phyloP scores from a whole-genome alignment of 2,888 invertebrate genomes.

The Mayetiola destructor region DNA sequence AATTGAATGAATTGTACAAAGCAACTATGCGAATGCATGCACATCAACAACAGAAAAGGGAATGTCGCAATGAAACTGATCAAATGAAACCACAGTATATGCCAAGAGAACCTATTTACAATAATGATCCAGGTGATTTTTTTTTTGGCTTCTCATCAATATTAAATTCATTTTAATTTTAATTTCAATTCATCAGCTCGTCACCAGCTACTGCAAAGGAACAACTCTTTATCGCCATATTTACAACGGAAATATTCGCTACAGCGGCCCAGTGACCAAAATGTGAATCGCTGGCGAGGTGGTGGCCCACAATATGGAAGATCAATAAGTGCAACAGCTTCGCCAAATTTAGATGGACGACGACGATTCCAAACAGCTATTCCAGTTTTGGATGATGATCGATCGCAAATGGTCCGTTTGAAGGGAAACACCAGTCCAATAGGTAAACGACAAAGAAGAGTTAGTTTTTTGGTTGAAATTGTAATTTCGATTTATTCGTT shows the following conservation, averaged over 20 bases:
- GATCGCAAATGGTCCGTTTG: constrained; percentile 24
- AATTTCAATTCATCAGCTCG: background rate
- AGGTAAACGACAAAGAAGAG: constrained; percentile 24
- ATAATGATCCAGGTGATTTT: constrained; percentile 7
- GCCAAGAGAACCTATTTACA: background rate
- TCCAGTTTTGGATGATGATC: constrained; percentile 22
- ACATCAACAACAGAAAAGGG: background rate
- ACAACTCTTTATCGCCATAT: constrained; percentile 33
- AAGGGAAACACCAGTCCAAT: constrained; percentile 65
- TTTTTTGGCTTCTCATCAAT: background rate
- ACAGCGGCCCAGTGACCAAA: background rate
- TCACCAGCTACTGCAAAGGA: constrained; percentile 21
- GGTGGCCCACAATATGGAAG: constrained; percentile 20
- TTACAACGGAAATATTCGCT: constrained; percentile 29
- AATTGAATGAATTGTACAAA: constrained; percentile 2
- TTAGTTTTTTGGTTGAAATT: background rate
- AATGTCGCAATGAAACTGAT: background rate
- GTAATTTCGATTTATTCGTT: background rate
- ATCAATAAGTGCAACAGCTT: constrained; percentile 19
- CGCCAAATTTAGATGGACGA: constrained; percentile 20
- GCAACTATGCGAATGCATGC: background rate
- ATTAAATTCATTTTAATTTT: background rate
- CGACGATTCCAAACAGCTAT: constrained; percentile 25
- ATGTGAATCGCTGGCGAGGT: background rate
- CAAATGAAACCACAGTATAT: background rate